Conservation (phyloP, 2,888 invertebrate genomes). For the Pachycephus smyrnensis region DNA sequence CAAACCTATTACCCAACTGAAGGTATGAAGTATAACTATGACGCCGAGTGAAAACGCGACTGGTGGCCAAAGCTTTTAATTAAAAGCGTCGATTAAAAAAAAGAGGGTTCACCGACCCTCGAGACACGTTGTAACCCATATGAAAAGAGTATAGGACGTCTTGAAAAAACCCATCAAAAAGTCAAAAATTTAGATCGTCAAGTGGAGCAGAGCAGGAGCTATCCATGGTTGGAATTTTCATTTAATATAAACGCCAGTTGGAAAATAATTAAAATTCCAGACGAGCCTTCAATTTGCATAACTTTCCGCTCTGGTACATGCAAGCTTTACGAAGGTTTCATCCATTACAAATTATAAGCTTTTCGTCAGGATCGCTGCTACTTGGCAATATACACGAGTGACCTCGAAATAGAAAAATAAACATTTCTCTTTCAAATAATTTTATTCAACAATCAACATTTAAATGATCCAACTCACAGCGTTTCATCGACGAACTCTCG, state of each 20-base stretch:
- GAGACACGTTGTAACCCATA: neutral
- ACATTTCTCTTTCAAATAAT: no score
- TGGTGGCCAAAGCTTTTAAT: neutral
- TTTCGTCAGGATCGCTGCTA: neutral
- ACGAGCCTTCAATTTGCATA: conserved; percentile 46
- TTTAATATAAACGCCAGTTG: conserved; percentile 36
- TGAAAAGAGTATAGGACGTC: neutral
- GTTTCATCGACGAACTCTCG: neutral
- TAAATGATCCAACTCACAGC: neutral
- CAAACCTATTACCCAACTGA: neutral
- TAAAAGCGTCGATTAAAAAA: neutral
- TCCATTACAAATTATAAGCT: neutral
- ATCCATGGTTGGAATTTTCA: conserved; percentile 38
- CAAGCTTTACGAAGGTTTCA: neutral
- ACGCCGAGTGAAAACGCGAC: neutral
- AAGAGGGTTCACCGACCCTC: neutral
- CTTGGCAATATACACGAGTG: neutral
- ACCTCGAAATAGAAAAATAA: neutral
- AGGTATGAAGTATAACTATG: neutral
- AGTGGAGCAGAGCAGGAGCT: neutral
- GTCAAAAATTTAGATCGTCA: neutral
- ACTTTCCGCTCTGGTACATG: conserved; percentile 32
- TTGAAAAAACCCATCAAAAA: neutral
- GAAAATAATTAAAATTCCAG: conserved; percentile 48
- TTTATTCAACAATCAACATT: no score